Evolutionary conservation across 1,140 invertebrate species (phyloP), one percentile per base, ranked within the genome.

Genomic region (Aphis craccivora): DNA sequence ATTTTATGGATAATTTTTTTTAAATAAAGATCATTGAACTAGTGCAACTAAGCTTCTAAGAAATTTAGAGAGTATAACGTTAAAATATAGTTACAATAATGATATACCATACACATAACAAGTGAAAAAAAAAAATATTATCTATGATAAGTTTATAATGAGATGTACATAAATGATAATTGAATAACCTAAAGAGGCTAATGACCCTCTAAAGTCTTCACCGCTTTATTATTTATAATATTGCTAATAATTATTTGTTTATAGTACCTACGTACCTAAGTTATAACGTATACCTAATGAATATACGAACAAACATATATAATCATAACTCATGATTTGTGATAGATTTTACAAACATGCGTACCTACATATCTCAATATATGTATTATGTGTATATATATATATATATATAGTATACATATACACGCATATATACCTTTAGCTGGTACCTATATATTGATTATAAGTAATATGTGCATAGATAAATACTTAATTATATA

Each of bases 401-500:
- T 14, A 45, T 45, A 45, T 45, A 11, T 45, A 45, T 45, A 45
- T 45, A 40, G 37, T 40, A 40, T 40, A 40, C 3, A 40, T 40
- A 40, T 40, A 40, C 18, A 51, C 51, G 14, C 14, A 51, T 0
- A 53, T 60, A 76, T 76, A 14, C 30, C 14, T n/a, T 76, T 76
- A 76, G 30, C 60, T 76, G 60, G 30, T 76, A n/a, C n/a, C n/a
- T n/a, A n/a, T 76, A 76, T 76, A 76, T 14, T 76, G n/a, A 76
- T 51, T 51, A 51, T 76, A 76, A 76, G n/a, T 76, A 14, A 51
- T 76, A 35, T 76, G 30, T 76, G n/a, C 30, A n/a, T n/a, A 18
- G 60, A 76, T 76, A 76, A 76, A 76, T 76, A 76, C 60, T 35
- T 76, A 76, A 76, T 76, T 76, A 76, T 76, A n/a, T 45, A 76